phyloP scores from a whole-genome alignment of 35 echinoderm and acorn worm species.

The Ophioderma brevispina region DNA sequence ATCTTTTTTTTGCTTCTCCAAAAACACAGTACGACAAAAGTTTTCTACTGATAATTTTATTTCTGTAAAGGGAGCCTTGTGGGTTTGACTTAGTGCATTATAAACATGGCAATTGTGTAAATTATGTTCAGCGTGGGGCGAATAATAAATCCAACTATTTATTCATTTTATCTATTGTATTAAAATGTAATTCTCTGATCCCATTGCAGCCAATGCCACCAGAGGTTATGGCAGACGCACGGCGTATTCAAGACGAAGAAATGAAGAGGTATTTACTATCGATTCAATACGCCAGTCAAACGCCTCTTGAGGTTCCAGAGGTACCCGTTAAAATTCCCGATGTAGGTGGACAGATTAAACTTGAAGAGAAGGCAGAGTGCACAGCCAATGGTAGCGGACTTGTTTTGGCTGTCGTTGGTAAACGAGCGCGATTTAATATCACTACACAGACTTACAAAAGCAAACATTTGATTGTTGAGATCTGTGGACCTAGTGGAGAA shows the following conservation, averaged over 20 bases:
- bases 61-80: too few relatives aligned
- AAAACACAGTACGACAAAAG: neutral
- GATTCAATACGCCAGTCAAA: conserved; percentile 65
- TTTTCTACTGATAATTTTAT: too few relatives aligned
- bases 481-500: conserved; percentile 73
- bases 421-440: conserved; percentile 79
- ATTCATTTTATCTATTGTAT: neutral
- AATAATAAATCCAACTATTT: neutral
- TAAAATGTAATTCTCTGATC: neutral
- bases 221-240: conserved; percentile 64
- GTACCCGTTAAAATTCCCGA: neutral
- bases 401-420: conserved; percentile 68
- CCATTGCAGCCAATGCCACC: conserved; percentile 72
- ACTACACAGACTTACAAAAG: conserved; percentile 52
- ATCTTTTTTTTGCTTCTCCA: neutral
- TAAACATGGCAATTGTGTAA: neutral
- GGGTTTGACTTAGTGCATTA: too few relatives aligned
- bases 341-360: neutral
- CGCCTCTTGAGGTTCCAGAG: conserved; percentile 55
- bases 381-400: conserved; percentile 84
- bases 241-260: conserved; percentile 31
- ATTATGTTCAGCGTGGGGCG: neutral
- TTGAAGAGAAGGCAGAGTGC: conserved; percentile 52
- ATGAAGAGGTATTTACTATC: conserved; percentile 60
- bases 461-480: conserved; percentile 66